Conservation (phyloP, 2,113 vertebrate genomes). For the Steatornis caripensis region DNA sequence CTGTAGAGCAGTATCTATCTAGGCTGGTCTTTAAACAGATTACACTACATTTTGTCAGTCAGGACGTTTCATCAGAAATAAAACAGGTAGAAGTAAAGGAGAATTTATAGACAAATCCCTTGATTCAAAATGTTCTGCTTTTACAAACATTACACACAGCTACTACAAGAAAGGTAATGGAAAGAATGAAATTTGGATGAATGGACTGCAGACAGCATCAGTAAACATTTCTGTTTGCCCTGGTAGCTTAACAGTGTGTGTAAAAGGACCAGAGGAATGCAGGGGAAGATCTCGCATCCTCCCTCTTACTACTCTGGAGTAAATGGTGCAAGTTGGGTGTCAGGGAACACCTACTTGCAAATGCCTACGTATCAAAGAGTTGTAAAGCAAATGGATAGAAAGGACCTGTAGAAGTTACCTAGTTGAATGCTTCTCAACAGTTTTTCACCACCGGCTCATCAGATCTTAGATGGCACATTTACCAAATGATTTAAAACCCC, state of each 20-base stretch:
- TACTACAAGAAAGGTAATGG: not conserved
- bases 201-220: not conserved
- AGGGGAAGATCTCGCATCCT: not conserved
- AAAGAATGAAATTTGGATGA: not conserved
- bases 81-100: not conserved
- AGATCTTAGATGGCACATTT: not conserved
- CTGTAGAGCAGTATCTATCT: not conserved
- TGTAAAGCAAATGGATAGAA: not conserved
- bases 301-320: not conserved
- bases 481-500: not conserved
- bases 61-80: not conserved
- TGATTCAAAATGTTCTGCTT: not conserved
- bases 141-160: not conserved
- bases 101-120: not conserved
- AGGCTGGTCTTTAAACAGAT: not conserved
- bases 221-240: not conserved
- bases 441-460: not conserved
- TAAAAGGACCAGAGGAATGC: not conserved
- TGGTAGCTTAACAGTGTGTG: not conserved
- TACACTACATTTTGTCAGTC: not conserved
- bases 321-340: not conserved
- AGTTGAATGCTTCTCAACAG: not conserved
- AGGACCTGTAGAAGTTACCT: not conserved
- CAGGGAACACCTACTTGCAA: not conserved
- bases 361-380: rapidly evolving